These are phyloP conservation scores for Itoplectis maculator DNA, from an alignment of 2,888 invertebrate genomes.

Conservation along the genomic window DNA sequence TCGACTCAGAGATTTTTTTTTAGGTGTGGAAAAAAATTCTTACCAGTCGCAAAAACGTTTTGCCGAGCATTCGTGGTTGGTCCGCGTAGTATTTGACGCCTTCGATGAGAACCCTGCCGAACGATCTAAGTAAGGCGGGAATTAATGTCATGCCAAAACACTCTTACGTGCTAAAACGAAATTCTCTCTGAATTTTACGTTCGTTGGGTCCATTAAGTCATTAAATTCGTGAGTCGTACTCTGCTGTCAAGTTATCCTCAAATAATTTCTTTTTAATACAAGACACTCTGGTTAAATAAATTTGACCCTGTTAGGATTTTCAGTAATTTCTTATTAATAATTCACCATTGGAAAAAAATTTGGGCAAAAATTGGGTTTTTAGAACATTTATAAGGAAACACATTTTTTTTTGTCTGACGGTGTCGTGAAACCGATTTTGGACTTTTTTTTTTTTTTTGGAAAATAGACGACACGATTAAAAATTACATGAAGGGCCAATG, in stretches of 20 bases:
- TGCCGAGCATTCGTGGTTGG: conserved; percentile 94
- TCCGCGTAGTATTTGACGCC: conserved; percentile 97
- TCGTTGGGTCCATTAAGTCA: conserved; percentile 22
- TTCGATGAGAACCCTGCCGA: conserved; percentile 93
- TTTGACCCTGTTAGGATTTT: conserved; percentile 21
- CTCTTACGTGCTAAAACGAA: conserved; percentile 77
- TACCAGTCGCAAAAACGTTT: conserved; percentile 93
- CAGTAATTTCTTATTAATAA: not conserved
- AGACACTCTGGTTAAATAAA: conserved; percentile 47
- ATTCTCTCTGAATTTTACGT: conserved; percentile 25
- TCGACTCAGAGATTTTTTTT: too few relatives aligned
- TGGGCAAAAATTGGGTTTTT: conserved; percentile 19
- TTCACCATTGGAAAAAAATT: not conserved
- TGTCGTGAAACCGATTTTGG: conserved; percentile 63
- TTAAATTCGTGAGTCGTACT: conserved; percentile 36
- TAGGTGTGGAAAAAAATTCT: conserved; percentile 71
- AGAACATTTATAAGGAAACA: conserved; percentile 29
- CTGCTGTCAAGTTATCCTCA: conserved; percentile 22
- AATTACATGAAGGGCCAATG: conserved; percentile 57
- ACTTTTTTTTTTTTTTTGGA: conserved; percentile 18
- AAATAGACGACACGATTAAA: conserved; percentile 64
- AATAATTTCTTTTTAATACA: conserved; percentile 31
- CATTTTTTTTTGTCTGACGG: conserved; percentile 36
- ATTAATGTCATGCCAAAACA: conserved; percentile 83
- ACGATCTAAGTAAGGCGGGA: conserved; percentile 84